These are phyloP conservation scores for Orthonevra nobilis DNA, from an alignment of 2,888 invertebrate species.

Conservation along the genomic window DNA sequence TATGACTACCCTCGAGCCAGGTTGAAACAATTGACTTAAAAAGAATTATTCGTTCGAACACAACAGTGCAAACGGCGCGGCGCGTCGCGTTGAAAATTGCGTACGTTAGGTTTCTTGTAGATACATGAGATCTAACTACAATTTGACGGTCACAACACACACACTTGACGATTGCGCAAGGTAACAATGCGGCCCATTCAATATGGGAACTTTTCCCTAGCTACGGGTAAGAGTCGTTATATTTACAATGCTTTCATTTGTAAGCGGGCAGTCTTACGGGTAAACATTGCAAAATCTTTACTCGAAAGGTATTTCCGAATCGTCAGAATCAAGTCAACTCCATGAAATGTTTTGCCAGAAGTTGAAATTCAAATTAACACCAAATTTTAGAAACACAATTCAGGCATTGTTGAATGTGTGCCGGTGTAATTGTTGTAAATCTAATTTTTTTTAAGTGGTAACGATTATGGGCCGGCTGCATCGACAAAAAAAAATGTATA, in stretches of 20 bases:
- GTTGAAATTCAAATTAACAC: not conserved
- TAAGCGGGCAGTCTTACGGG: slow-evolving; percentile 20
- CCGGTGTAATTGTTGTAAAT: too few species aligned
- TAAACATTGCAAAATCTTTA: slow-evolving; percentile 42
- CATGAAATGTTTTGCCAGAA: not conserved
- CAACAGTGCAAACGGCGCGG: slow-evolving; percentile 13
- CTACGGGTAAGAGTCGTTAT: slow-evolving; percentile 36
- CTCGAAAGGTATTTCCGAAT: slow-evolving; percentile 2
- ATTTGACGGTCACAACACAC: slow-evolving; percentile 47
- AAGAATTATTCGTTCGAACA: slow-evolving; percentile 45
- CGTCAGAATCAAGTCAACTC: not conserved
- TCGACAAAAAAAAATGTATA: too few species aligned
- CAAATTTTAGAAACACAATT: not conserved
- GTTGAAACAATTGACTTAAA: slow-evolving; percentile 21
- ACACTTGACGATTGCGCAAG: slow-evolving; percentile 37
- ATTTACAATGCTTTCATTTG: slow-evolving; percentile 48
- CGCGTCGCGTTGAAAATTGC: slow-evolving; percentile 33
- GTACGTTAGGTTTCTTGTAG: slow-evolving; percentile 41
- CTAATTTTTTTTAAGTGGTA: too few species aligned
- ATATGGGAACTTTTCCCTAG: slow-evolving; percentile 46
- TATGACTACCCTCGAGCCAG: slow-evolving; percentile 33
- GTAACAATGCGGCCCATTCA: slow-evolving; percentile 63
- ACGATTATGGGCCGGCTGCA: too few species aligned
- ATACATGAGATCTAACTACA: slow-evolving; percentile 22
- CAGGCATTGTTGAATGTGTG: slow-evolving; percentile 2